Evolutionary conservation across 1,140 invertebrate genomes (phyloP).

Genomic region (Coelopa frigida): DNA sequence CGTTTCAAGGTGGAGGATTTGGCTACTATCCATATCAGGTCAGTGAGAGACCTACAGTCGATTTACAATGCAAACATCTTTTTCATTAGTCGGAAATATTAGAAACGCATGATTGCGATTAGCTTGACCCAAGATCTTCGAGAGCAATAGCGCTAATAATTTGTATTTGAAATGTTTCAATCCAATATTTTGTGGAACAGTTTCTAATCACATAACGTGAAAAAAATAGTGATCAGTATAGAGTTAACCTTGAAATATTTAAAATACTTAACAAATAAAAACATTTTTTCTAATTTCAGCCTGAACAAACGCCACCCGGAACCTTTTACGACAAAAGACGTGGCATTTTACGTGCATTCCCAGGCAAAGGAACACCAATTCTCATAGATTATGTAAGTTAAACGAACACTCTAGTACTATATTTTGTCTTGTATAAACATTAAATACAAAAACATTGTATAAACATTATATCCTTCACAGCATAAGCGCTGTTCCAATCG

Average conservation of each 20-base stretch:
- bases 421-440: not conserved
- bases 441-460: not conserved
- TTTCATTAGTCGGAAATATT: too few species aligned
- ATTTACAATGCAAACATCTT: too few species aligned
- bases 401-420: not conserved
- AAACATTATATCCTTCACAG: slow-evolving; percentile 11
- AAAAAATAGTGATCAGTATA: not conserved
- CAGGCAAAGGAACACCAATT: slow-evolving; percentile 40
- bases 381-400: slow-evolving; percentile 33
- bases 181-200: too few species aligned
- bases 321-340: slow-evolving; percentile 27
- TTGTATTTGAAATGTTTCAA: too few species aligned
- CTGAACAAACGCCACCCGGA: slow-evolving; percentile 17
- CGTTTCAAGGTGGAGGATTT: too few species aligned
- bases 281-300: not conserved
- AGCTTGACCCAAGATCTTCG: too few species aligned
- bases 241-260: not conserved
- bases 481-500: slow-evolving; percentile 39
- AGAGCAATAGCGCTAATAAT: too few species aligned
- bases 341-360: slow-evolving; percentile 27
- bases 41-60: too few species aligned
- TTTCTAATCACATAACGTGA: not conserved
- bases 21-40: too few species aligned
- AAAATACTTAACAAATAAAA: not conserved
- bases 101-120: too few species aligned